Evolutionary conservation across 2,888 invertebrate genomes (phyloP), one percentile per base, ranked within the genome.

Genomic region (Spicauda simplicius): DNA sequence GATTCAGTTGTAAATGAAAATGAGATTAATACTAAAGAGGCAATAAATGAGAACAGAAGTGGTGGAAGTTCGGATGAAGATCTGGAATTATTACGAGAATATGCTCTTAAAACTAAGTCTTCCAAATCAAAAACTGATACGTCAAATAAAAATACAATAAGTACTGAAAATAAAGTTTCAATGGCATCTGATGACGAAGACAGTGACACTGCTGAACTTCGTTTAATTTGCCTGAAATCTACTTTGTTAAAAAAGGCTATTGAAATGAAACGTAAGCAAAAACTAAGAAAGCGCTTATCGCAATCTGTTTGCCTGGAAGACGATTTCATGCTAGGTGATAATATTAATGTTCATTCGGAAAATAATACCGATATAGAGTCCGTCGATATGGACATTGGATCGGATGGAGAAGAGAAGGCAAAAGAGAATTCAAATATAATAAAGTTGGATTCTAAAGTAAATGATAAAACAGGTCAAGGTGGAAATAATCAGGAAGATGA

Each of bases 221-320:
- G 96, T 73, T 83, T 95, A 73, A 95, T 95, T 72, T 96, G 96
- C 64, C 84, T 96, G n/a, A 94, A 94, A 74, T 96, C 96, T n/a
- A 95, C 96, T 7, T 86, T 96, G 54, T 76, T 95, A 53, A 96
- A 95, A 74, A 96, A 95, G 82, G 95, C 94, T 68, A 92, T 94
- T 72, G 94, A 95, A 80, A 90, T 94, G 78, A 94, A 94, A 82
- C 85, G 83, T 71, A 91, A 90, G 68, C 86, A 90, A 72, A 92
- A 90, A 75, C 70, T 86, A 70, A 84, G 81, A 64, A 91, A 92
- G 76, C 81, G 79, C 67, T 72, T 88, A 33, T 90, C 89, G 7
- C 88, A 88, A 69, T 85, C 88, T 65, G 77, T 82, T 41, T 85
- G 79, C 73, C 72, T 85, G 30, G 79, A 83, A 71, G 86, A 91